Evolutionary conservation across 2,888 invertebrate genomes (phyloP), one percentile per base, ranked within the genome.

Genomic region (Cheilosia vernalis): DNA sequence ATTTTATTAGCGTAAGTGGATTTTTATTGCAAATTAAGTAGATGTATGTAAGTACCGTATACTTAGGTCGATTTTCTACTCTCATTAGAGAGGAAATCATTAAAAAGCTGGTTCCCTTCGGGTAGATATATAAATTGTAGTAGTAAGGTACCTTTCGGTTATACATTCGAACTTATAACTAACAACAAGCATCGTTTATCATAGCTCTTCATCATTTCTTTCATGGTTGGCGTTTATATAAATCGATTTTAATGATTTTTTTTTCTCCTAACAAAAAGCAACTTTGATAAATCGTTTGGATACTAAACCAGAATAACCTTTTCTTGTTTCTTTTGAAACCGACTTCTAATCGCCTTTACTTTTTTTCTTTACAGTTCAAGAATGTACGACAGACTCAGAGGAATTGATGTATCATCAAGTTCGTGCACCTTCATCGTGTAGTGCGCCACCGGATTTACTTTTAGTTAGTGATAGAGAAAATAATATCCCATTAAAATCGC

Each of bases 361-460:
- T 66, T 15, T 58, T 58, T 66, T 85, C 27, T 82, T 93, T 93
- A 42, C 93, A 95, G 95, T 95, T 60, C 94, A 94, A 87, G 95
- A 95, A 91, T 94, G 95, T 90, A 93, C 94, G 80, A 95, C 95
- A 51, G 95, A 95, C 89, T 95, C 95, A 0, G 95, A 95, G 88
- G 95, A 95, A 90, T 91, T 95, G 90, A 93, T 95, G 89, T 95
- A 94, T 56, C 91, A 91, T 88, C 92, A 92, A 87, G 91, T 92
- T 55, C 92, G 94, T 53, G 94, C 94, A 51, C 93, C 94, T 55
- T 94, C 94, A 15, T 94, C 94, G 42, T 94, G 94, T 88, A 94
- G 94, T 60, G 94, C 94, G 7, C 94, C 94, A 10, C 94, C 94
- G 10, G 94, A 94, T 90, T 89, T 94, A 88, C 89, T 94, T 87